A percentile compares a stretch with the other conserved stretches of the same genome.
Evolutionary conservation across 1,140 invertebrate genomes (phyloP).

Genomic region (Hyposmocoma kahamanoa): DNA sequence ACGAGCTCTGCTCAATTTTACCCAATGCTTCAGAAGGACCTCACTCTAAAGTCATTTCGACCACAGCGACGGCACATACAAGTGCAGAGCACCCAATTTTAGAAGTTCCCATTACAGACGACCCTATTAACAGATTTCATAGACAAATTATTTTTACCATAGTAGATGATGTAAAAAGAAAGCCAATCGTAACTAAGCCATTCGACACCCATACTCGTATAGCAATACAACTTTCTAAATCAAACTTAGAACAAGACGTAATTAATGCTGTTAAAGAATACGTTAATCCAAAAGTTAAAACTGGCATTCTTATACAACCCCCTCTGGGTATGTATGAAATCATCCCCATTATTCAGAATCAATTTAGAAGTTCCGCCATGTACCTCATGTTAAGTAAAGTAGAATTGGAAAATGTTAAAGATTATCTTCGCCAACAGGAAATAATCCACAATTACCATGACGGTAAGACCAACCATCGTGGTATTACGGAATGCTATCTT

Average conservation of each 20-base stretch:
- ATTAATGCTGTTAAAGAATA: background rate
- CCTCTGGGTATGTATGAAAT: constrained; percentile 2
- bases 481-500: background rate
- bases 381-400: background rate
- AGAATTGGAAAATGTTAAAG: constrained; percentile 3
- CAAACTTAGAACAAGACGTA: background rate
- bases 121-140: too few relatives aligned
- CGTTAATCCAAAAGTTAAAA: background rate
- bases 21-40: too few relatives aligned
- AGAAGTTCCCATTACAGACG: too few relatives aligned
- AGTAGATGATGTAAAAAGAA: too few relatives aligned
- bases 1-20: too few relatives aligned
- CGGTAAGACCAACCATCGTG: constrained; percentile 6
- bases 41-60: too few relatives aligned
- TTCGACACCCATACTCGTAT: constrained; percentile 4
- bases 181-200: background rate
- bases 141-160: too few relatives aligned
- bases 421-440: constrained; percentile 1
- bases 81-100: too few relatives aligned
- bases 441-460: background rate
- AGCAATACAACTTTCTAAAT: constrained; percentile 2
- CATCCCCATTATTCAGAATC: constrained; percentile 2
- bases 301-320: background rate
- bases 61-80: too few relatives aligned
- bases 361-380: constrained; percentile 5